Evolutionary conservation across 2,888 invertebrate genomes (phyloP).

Genomic region (Odontocerum albicorne): DNA sequence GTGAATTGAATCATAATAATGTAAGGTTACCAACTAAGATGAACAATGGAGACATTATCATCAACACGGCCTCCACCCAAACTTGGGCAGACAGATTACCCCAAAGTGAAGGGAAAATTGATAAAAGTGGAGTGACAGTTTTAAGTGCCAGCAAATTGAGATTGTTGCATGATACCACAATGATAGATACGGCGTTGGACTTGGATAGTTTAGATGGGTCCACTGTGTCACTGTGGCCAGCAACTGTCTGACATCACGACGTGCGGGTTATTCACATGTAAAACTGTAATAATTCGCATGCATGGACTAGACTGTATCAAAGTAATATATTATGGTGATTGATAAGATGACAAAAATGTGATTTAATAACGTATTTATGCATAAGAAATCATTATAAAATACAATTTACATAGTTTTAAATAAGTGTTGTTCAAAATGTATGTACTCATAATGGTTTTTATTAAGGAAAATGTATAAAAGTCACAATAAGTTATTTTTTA

Average conservation of each 20-base stretch:
- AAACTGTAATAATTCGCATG: constrained; percentile 11
- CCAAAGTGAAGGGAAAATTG: constrained; percentile 39
- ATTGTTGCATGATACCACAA: constrained; percentile 82
- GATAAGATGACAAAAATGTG: background rate
- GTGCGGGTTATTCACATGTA: constrained; percentile 28
- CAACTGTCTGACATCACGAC: constrained; percentile 32
- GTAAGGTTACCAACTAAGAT: constrained; percentile 2
- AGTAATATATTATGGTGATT: background rate
- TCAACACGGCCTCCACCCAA: constrained; percentile 39
- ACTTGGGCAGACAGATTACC: constrained; percentile 35
- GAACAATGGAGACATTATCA: constrained; percentile 42
- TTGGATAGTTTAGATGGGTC: constrained; percentile 82
- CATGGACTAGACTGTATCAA: background rate
- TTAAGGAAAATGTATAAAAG: too few species aligned
- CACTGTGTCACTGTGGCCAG: constrained; percentile 40
- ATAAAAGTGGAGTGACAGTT: constrained; percentile 47
- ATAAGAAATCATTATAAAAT: too few species aligned
- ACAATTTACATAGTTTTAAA: too few species aligned
- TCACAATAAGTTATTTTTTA: too few species aligned
- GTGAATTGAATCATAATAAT: constrained; percentile 30
- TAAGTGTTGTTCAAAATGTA: too few species aligned
- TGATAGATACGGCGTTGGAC: constrained; percentile 89
- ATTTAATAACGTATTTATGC: background rate
- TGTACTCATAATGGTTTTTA: too few species aligned
- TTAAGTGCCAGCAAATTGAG: constrained; percentile 74